Percentiles rank a stretch among this genome's conserved stretches.
These are phyloP conservation scores for Phania funesta DNA, from an alignment of 2,888 invertebrate genomes.

Conservation along the genomic window DNA sequence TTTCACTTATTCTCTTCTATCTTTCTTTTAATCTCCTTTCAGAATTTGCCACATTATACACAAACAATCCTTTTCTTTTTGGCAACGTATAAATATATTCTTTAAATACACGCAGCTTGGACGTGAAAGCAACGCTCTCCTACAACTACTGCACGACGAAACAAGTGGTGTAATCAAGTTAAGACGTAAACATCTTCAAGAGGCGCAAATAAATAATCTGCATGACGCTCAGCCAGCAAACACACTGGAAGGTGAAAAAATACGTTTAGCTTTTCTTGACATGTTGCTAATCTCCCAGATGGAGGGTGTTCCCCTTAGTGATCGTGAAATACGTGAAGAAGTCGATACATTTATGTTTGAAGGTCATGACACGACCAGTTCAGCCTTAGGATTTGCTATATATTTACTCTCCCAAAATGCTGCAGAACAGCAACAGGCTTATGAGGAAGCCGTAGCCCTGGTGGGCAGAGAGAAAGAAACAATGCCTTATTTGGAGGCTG, in stretches of 20 bases:
- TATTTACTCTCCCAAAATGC: constrained; percentile 81
- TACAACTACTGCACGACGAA: constrained; percentile 75
- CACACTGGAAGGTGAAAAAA: constrained; percentile 74
- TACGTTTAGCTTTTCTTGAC: constrained; percentile 81
- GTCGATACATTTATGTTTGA: constrained; percentile 84
- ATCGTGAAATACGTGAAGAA: constrained; percentile 82
- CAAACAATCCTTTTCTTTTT: constrained; percentile 76
- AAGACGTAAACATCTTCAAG: constrained; percentile 73
- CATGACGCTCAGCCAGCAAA: constrained; percentile 69
- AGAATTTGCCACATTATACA: constrained; percentile 77
- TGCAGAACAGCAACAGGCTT: constrained; percentile 80
- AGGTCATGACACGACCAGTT: constrained; percentile 82
- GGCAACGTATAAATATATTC: constrained; percentile 74
- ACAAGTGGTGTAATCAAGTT: constrained; percentile 76
- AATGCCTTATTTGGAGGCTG: constrained; percentile 82
- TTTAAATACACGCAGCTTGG: constrained; percentile 71
- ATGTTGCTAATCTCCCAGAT: constrained; percentile 81
- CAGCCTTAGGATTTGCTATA: constrained; percentile 82
- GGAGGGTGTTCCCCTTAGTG: constrained; percentile 79
- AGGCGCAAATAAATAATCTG: constrained; percentile 69
- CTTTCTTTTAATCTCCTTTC: background rate
- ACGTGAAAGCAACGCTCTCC: constrained; percentile 69
- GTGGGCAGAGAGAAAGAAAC: constrained; percentile 78
- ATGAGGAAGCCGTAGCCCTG: constrained; percentile 78
- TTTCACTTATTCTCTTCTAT: background rate